Evolutionary conservation across 2,113 vertebrate genomes (phyloP).

Genomic region (Climacteris rufus): DNA sequence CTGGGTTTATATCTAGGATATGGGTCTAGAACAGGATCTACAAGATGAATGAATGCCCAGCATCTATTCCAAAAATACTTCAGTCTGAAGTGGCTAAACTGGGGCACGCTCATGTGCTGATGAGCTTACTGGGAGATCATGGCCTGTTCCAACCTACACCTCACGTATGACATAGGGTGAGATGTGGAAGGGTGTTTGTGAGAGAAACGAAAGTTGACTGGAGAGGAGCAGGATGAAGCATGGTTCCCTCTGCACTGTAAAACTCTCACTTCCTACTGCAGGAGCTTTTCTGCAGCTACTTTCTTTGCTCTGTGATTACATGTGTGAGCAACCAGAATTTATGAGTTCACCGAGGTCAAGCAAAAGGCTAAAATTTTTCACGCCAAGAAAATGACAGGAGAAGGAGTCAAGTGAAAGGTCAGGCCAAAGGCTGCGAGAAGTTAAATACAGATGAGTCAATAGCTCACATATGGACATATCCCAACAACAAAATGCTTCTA

Average conservation of each 20-base stretch:
- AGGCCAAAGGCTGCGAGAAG: slow-evolving; percentile 7
- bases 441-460: neutral
- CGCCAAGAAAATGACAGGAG: slow-evolving; percentile 1
- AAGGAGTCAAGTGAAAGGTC: slow-evolving; percentile 24
- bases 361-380: neutral
- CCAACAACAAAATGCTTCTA: neutral
- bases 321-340: slow-evolving; percentile 18
- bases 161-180: neutral
- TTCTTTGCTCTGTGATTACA: slow-evolving; percentile 12
- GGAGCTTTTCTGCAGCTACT: neutral
- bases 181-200: neutral
- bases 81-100: neutral
- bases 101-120: neutral
- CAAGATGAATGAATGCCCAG: neutral
- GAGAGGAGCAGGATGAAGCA: neutral
- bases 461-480: neutral
- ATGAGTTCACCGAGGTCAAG: slow-evolving; percentile 36
- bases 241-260: neutral
- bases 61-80: neutral
- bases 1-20: neutral
- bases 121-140: neutral
- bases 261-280: neutral
- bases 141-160: neutral
- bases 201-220: neutral
- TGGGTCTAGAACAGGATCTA: neutral